Conservation (phyloP, 2,113 vertebrate species). For the Pygoscelis antarcticus region DNA sequence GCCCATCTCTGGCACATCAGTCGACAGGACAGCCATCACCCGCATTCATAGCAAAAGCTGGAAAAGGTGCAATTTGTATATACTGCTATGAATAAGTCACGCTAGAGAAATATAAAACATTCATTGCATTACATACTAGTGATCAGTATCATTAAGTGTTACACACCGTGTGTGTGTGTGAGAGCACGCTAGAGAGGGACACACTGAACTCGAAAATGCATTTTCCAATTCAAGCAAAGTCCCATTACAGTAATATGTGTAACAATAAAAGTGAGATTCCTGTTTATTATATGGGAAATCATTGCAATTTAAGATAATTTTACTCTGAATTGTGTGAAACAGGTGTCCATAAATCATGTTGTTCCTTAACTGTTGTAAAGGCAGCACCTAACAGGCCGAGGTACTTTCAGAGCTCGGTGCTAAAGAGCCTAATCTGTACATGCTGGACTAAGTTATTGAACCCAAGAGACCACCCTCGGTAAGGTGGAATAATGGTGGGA, state of each 20-base stretch:
- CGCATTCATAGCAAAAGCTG: not conserved
- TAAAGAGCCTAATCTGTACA: not conserved
- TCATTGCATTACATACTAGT: not conserved
- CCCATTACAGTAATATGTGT: not conserved
- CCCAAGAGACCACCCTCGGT: not conserved
- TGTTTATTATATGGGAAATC: not conserved
- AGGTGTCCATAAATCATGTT: not conserved
- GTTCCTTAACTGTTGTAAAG: not conserved
- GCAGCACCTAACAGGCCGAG: not conserved
- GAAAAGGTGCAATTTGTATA: not conserved
- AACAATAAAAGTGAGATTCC: not conserved
- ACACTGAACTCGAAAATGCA: rapidly evolving
- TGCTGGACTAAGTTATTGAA: not conserved
- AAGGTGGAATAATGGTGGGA: not conserved
- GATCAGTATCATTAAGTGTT: not conserved
- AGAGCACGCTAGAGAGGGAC: not conserved
- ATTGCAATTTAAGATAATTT: not conserved
- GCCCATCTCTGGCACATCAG: not conserved
- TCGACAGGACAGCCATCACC: not conserved
- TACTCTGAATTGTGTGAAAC: not conserved
- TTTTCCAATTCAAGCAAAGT: not conserved
- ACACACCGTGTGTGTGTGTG: not conserved
- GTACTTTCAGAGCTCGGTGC: not conserved
- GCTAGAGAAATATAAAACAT: not conserved
- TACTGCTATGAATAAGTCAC: not conserved